These are phyloP conservation scores for Poeciliopsis turrubarensis DNA, from an alignment of 2,113 vertebrate species.

Conservation along the genomic window DNA sequence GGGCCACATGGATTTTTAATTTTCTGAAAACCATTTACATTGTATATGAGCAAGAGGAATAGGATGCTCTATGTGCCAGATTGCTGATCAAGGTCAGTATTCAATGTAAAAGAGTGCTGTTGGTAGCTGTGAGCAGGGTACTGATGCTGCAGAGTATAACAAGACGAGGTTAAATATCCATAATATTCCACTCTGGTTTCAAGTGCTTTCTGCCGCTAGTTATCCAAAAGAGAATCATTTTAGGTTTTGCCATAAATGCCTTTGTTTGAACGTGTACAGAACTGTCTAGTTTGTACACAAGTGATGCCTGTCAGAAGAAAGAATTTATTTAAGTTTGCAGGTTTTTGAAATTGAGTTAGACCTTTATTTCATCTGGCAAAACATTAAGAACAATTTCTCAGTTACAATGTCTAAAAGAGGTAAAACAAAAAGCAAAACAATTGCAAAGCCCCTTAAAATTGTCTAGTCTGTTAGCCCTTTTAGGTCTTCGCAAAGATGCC, in stretches of 20 bases:
- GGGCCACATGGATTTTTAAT: conserved; percentile 73
- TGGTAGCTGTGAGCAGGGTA: conserved; percentile 53
- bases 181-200: conserved; percentile 16
- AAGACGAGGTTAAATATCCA: not conserved
- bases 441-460: too few relatives aligned
- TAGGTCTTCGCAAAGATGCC: too few relatives aligned
- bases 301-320: too few relatives aligned
- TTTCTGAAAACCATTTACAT: conserved; percentile 74
- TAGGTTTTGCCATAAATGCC: not conserved
- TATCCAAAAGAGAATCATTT: not conserved
- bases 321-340: too few relatives aligned
- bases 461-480: too few relatives aligned
- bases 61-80: conserved; percentile 39
- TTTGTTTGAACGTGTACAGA: not conserved
- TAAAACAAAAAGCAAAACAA: too few relatives aligned
- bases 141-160: conserved; percentile 42
- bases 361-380: too few relatives aligned
- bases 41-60: conserved; percentile 55
- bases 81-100: conserved; percentile 54
- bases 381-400: too few relatives aligned
- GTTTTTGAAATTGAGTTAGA: too few relatives aligned
- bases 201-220: not conserved
- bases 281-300: too few relatives aligned
- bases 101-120: conserved; percentile 40
- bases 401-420: too few relatives aligned